A percentile compares a stretch with the other conserved stretches of the same genome.
Conservation (phyloP, 2,888 invertebrate genomes). For the Yponomeuta plumbellus region DNA sequence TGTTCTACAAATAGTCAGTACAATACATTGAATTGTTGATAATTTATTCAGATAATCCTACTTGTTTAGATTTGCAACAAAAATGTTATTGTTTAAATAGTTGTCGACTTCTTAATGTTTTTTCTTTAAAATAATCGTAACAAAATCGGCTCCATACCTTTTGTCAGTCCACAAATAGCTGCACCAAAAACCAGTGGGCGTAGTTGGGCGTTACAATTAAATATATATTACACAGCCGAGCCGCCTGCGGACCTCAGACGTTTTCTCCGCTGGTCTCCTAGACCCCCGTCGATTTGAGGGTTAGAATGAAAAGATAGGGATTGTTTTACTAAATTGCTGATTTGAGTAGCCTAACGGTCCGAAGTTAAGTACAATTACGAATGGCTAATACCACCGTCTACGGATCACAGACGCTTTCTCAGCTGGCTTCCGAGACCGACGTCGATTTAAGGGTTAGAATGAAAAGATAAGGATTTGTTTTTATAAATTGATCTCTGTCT, state of each 20-base stretch:
- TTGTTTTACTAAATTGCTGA: no score
- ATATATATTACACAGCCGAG: slow-evolving; percentile 24
- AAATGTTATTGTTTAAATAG: no score
- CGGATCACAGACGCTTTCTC: slow-evolving; percentile 11
- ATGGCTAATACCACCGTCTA: slow-evolving; percentile 12
- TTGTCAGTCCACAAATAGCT: slow-evolving; percentile 19
- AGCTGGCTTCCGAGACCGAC: not conserved
- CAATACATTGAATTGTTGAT: no score
- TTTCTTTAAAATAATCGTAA: not conserved
- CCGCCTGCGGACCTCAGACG: slow-evolving; percentile 20
- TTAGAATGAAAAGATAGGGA: not conserved
- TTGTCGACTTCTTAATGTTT: no score
- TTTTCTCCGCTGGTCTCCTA: not conserved
- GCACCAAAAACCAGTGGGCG: slow-evolving; percentile 57
- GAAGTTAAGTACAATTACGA: no score
- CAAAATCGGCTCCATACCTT: not conserved
- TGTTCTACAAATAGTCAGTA: no score
- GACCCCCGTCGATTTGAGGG: not conserved
- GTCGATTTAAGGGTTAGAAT: not conserved
- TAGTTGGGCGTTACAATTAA: slow-evolving; percentile 59
- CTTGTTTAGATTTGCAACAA: no score
- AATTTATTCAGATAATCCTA: no score
- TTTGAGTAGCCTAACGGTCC: no score
- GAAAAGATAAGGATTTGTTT: no score
- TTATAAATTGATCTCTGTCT: no score